Percentiles rank a stretch among this genome's conserved stretches.
phyloP scores from a whole-genome alignment of 2,797 vertebrate species.

The Sitta carolinensis region DNA sequence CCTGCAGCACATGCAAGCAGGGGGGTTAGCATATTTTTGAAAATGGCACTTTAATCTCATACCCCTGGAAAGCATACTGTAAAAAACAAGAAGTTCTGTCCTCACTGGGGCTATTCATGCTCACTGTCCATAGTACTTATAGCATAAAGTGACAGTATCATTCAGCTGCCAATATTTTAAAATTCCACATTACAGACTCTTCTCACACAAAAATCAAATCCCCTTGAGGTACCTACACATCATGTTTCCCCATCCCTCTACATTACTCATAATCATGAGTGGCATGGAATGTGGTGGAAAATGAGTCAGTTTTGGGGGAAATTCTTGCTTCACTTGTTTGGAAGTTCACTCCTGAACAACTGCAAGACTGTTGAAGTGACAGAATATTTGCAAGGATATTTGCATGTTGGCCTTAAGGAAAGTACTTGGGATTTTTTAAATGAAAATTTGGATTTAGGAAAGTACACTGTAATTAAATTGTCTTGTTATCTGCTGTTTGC shows the following conservation, averaged over 20 bases:
- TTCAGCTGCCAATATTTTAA: not conserved
- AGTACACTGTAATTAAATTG: not conserved
- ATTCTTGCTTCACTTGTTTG: not conserved
- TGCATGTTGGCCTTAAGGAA: not conserved
- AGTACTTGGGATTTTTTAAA: rapidly evolving
- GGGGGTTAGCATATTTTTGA: not conserved
- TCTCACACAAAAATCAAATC: not conserved
- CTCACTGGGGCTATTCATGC: not conserved
- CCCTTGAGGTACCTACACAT: not conserved
- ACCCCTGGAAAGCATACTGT: not conserved
- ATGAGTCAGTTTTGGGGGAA: not conserved
- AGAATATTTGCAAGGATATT: not conserved
- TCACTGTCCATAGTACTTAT: not conserved
- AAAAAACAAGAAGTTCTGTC: not conserved
- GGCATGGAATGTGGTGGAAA: not conserved
- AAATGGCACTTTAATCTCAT: not conserved
- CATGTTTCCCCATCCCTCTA: not conserved
- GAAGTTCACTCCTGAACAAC: not conserved
- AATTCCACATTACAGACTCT: not conserved
- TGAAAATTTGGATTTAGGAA: not conserved
- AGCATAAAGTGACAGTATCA: too few relatives aligned
- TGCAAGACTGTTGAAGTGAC: not conserved
- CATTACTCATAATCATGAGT: not conserved
- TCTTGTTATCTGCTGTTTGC: not conserved
- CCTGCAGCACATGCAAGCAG: not conserved